Percentiles rank a stretch among this genome's conserved stretches.
Evolutionary conservation across 1,140 invertebrate species (phyloP).

Genomic region (Aphelinus certus): DNA sequence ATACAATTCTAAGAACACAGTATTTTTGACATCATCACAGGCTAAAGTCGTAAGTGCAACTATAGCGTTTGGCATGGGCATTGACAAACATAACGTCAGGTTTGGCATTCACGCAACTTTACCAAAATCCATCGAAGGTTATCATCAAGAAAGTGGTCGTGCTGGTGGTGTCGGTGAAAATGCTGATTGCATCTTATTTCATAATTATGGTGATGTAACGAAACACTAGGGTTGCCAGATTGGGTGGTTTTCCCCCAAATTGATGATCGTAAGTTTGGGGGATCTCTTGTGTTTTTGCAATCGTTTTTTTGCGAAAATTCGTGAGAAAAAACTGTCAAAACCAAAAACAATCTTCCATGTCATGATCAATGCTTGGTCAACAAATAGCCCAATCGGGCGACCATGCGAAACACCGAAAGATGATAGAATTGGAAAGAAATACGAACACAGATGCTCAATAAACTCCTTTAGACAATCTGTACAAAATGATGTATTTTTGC

Average conservation of each 20-base stretch:
- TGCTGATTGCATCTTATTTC: constrained; percentile 88
- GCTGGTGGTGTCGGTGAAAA: constrained; percentile 90
- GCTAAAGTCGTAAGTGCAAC: constrained; percentile 84
- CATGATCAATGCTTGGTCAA: too few relatives aligned
- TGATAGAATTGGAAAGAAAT: constrained; percentile 74
- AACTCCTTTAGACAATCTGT: constrained; percentile 88
- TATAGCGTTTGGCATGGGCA: constrained; percentile 98
- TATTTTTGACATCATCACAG: constrained; percentile 39
- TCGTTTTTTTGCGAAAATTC: too few relatives aligned
- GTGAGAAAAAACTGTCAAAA: too few relatives aligned
- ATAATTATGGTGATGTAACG: constrained; percentile 83
- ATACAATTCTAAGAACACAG: not conserved
- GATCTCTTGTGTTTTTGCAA: too few relatives aligned
- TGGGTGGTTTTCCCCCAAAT: too few relatives aligned
- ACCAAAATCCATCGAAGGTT: constrained; percentile 96
- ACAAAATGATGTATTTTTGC: constrained; percentile 89
- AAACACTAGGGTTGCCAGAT: constrained; percentile 26
- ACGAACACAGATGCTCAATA: constrained; percentile 69
- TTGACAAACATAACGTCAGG: constrained; percentile 94
- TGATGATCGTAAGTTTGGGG: too few relatives aligned
- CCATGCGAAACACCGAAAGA: constrained; percentile 70
- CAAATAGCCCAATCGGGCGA: too few relatives aligned
- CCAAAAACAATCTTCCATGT: too few relatives aligned
- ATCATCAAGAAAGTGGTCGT: constrained; percentile 97
- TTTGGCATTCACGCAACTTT: constrained; percentile 92